Conservation (phyloP, 92 coral and sea anemone genomes). For the Scolanthus callimorphus region DNA sequence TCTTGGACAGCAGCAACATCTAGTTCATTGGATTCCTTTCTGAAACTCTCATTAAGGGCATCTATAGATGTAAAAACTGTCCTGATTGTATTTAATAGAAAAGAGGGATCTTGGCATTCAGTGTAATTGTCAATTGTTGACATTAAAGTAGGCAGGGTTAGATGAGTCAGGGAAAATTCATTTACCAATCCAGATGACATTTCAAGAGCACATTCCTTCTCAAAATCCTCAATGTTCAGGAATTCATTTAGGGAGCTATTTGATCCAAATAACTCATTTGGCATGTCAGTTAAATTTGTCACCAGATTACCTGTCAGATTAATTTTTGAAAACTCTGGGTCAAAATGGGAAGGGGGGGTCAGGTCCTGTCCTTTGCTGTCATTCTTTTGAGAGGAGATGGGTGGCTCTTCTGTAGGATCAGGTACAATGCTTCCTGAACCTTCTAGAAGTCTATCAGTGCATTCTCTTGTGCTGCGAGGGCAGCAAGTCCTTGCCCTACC, state of each 20-base stretch:
- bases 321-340: constrained; percentile 35
- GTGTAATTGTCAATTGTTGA: constrained; percentile 76
- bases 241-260: constrained; percentile 64
- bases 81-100: constrained; percentile 87
- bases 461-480: not conserved
- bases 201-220: constrained; percentile 92
- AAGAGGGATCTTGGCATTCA: constrained; percentile 74
- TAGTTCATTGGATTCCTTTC: constrained; percentile 35
- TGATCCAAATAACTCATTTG: constrained; percentile 59
- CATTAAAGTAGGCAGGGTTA: constrained; percentile 78
- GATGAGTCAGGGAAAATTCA: constrained; percentile 90
- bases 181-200: constrained; percentile 85
- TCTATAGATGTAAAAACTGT: constrained; percentile 90
- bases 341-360: not conserved
- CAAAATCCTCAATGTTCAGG: constrained; percentile 79
- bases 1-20: constrained; percentile 66
- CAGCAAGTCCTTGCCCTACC: not conserved
- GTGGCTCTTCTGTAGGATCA: not conserved
- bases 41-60: constrained; percentile 95
- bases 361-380: not conserved
- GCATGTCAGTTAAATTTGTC: constrained; percentile 26
- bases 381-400: not conserved
- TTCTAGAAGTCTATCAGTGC: not conserved
- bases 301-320: constrained; percentile 75
- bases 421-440: not conserved